These are phyloP conservation scores for Zaprionus kolodkinae DNA, from an alignment of 1,140 invertebrate genomes.

Conservation along the genomic window DNA sequence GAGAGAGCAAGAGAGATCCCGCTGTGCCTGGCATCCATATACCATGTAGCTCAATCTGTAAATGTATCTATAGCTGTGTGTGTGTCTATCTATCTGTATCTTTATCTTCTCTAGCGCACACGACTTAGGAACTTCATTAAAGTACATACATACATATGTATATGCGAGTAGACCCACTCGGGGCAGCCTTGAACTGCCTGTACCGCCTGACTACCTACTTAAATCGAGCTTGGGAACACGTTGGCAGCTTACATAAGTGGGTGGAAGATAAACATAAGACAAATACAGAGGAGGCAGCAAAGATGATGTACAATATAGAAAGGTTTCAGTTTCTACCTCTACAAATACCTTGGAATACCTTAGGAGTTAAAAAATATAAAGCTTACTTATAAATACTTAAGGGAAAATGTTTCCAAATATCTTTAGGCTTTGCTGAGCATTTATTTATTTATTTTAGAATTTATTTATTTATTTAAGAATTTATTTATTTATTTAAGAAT, in stretches of 20 bases:
- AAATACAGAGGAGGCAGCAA: neutral
- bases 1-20: constrained; percentile 19
- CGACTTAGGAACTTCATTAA: constrained; percentile 28
- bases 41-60: constrained; percentile 34
- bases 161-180: neutral
- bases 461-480: too few relatives aligned
- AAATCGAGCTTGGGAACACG: constrained; percentile 47
- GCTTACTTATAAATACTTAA: neutral
- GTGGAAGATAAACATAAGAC: neutral
- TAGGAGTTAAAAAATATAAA: neutral
- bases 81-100: constrained; percentile 21
- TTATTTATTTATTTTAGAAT: too few relatives aligned
- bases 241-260: constrained; percentile 28
- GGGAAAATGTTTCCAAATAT: neutral
- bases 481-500: too few relatives aligned
- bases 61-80: constrained; percentile 45
- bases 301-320: neutral
- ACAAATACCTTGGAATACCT: too few relatives aligned
- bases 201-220: constrained; percentile 15
- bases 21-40: constrained; percentile 29
- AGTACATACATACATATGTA: too few relatives aligned
- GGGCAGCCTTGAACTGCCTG: constrained; percentile 44
- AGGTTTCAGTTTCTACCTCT: neutral
- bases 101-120: constrained; percentile 17
- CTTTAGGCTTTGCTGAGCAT: neutral